Conservation (phyloP, 1,140 invertebrate species). For the Delia radicum region DNA sequence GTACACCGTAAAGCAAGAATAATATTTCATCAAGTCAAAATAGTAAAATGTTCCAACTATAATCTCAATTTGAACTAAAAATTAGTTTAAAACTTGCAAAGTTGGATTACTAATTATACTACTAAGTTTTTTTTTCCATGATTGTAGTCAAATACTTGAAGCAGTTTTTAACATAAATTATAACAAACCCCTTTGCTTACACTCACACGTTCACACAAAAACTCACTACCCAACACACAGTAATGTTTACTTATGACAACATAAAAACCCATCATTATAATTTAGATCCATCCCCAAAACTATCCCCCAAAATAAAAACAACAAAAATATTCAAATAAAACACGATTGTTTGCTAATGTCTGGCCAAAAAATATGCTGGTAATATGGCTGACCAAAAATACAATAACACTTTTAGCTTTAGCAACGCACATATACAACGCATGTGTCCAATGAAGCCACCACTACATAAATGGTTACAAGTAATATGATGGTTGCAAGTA, state of each 20-base stretch:
- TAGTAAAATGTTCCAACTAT: too few species aligned
- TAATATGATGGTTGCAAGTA: not conserved
- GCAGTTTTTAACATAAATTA: too few species aligned
- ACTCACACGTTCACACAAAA: not conserved
- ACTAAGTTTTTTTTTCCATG: too few species aligned
- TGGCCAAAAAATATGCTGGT: constrained; percentile 9
- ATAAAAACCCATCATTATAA: constrained; percentile 15
- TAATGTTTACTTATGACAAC: constrained; percentile 8
- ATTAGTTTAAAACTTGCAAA: too few species aligned
- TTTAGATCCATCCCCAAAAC: constrained; percentile 5
- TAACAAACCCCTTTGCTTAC: not conserved
- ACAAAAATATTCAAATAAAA: not conserved
- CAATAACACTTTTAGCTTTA: constrained; percentile 9
- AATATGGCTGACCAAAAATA: constrained; percentile 22
- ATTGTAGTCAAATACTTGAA: too few species aligned
- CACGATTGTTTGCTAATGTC: constrained; percentile 17
- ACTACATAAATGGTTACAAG: not conserved
- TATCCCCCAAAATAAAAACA: not conserved
- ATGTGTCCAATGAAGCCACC: too few species aligned
- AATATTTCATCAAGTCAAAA: too few species aligned
- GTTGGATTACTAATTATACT: too few species aligned
- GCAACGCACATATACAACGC: not conserved
- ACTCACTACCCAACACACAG: not conserved
- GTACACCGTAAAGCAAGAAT: too few species aligned
- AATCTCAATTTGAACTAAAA: too few species aligned